Evolutionary conservation across 2,888 invertebrate genomes (phyloP), one percentile per base, ranked within the genome.

Genomic region (Hybos culiciformis): DNA sequence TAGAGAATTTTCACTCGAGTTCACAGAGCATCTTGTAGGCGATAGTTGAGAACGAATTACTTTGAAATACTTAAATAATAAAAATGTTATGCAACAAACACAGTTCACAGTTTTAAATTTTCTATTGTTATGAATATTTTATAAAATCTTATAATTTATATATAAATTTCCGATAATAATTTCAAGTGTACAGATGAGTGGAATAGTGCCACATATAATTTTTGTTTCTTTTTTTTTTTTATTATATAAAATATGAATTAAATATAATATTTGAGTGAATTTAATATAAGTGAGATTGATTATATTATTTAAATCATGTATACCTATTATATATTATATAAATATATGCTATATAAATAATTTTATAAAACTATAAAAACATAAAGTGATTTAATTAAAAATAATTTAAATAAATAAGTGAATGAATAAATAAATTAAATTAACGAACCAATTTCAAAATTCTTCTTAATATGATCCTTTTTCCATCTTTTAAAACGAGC

Each of bases 381-480:
- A 37, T 36, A 5, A 24, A 40, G 33, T 9, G 36, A 44, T 19
- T 40, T 9, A 37, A 46, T 37, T 45, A 31, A 7, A 31, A 17
- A 33, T 17, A 33, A 33, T 9, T 14, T 33, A 33, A 15, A 33
- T 34, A 19, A 11, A 34, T 18, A 34, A 19, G 19, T 11, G 19
- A 12, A 38, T 19, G 43, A 26, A 19, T 40, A 48, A 46, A 43
- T 29, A 41, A 39, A 43, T 42, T 26, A 41, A 42, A 51, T 55
- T 43, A 60, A 66, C 66, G 57, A 66, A 66, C 66, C 66, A 57
- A 34, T 50, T 45, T 20, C 48, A 42, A 47, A 44, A 47, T 51
- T 51, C 44, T 46, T 47, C 48, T 43, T 42, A 41, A 41, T 34
- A 31, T 46, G 49, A 40, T 56, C 54, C 55, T 62, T 63, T 51